Evolutionary conservation across 2,888 invertebrate species (phyloP).

Genomic region (Allygus modestus): DNA sequence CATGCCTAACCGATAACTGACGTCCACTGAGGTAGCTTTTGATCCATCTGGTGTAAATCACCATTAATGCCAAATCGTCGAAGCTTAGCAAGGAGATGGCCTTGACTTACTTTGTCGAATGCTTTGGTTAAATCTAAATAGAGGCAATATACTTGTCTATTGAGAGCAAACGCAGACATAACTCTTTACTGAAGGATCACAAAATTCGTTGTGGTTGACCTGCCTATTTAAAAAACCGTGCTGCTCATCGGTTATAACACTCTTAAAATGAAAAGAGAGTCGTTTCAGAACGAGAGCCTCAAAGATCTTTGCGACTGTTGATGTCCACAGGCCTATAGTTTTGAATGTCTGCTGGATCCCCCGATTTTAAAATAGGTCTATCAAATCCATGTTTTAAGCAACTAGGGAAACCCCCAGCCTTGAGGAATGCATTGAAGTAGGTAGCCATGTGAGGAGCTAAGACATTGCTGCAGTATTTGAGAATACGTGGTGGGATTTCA

Average conservation of each 20-base stretch:
- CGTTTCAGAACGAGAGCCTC: constrained; percentile 24
- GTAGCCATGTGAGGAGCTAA: background rate
- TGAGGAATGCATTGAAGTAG: background rate
- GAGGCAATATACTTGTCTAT: constrained; percentile 8
- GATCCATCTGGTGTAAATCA: background rate
- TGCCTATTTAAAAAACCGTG: constrained; percentile 12
- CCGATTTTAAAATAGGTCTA: constrained; percentile 19
- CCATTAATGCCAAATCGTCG: constrained; percentile 12
- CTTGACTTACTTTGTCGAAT: constrained; percentile 36
- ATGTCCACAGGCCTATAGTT: constrained; percentile 13
- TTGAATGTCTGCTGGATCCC: background rate
- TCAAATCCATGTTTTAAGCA: background rate
- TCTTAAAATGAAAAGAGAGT: background rate
- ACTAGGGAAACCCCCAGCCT: background rate
- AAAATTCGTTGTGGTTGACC: constrained; percentile 40
- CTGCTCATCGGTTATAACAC: background rate
- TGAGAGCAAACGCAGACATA: background rate
- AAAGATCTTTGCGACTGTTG: constrained; percentile 4
- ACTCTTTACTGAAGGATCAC: background rate
- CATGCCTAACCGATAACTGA: background rate
- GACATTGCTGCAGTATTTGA: background rate
- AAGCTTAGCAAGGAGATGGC: constrained; percentile 19
- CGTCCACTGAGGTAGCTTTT: constrained; percentile 1
- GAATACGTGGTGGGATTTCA: background rate
- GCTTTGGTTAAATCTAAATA: constrained; percentile 41